Evolutionary conservation across 2,113 vertebrate genomes (phyloP), one percentile per base, ranked within the genome.

Genomic region (Mobula birostris): DNA sequence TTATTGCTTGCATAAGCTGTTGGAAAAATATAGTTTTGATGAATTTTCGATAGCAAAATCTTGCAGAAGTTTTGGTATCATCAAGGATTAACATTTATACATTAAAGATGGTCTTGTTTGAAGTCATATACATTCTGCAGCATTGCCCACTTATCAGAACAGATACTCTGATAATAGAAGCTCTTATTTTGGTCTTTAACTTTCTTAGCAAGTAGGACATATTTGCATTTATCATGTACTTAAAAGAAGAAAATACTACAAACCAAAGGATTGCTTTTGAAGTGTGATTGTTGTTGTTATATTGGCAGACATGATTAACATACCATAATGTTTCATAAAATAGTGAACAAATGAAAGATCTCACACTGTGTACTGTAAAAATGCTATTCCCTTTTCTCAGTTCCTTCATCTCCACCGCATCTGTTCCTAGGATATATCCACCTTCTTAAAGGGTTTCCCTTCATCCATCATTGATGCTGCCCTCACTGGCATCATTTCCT

Each of bases 201-300:
- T 24, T 76, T 76, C 72, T 76, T 76, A 76, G 66, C 79, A 82
- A 48, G 79, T 14, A 82, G 27, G 48, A 56, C 21, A 85, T 40
- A 27, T 12, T 85, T 85, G 56, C 21, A 61, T 58, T 85, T 85
- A 61, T 24, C 48, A 61, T 58, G 48, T 24, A 27, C 56, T 85
- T 48, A 58, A 58, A 7, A 24, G 21, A 19, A 24, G 48, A 58
- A 29, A 58, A 17, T 17, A 83, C 19, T 56, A 36, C 8, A 19
- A 85, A 85, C 27, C 24, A 85, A 85, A 61, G 48, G 21, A 85
- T 58, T 85, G 82, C 82, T 85, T 85, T 85, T 85, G 82, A 85
- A 85, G 82, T 58, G 48, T 70, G 68, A 70, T 70, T 15, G 17
- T 14, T 70, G 8, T 48, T 1, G 48, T 48, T 48, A 48, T 48